A percentile compares a stretch with the other conserved stretches of the same genome.
Conservation (phyloP, 2,888 invertebrate genomes). For the Heliconius erato region DNA sequence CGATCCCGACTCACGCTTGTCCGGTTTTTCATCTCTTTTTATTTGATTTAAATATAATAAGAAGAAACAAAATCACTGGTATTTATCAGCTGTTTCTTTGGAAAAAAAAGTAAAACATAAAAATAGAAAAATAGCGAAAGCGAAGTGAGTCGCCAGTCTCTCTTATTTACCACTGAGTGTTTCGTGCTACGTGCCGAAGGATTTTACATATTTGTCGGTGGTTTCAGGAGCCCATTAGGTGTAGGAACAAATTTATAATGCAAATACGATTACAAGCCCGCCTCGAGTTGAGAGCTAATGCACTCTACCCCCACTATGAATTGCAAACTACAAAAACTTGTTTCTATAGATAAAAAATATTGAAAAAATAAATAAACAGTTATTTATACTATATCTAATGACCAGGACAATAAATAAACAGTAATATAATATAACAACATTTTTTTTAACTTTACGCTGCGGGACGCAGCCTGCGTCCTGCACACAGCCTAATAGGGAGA, state of each 20-base stretch:
- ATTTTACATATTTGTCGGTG: conserved; percentile 66
- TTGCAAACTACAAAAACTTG: conserved; percentile 77
- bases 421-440: no score
- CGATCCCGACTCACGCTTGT: no score
- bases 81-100: not conserved
- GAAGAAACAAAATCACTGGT: not conserved
- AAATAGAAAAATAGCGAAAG: not conserved
- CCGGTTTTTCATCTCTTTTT: no score
- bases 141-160: not conserved
- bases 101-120: not conserved
- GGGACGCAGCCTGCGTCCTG: no score
- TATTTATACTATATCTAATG: no score
- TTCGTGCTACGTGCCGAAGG: conserved; percentile 40
- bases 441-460: no score
- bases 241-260: conserved; percentile 84
- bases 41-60: no score
- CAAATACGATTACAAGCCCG: conserved; percentile 82
- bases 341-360: conserved; percentile 67
- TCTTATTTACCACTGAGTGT: conserved; percentile 15
- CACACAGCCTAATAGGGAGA: no score
- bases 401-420: no score
- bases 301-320: conserved; percentile 77
- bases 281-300: conserved; percentile 77
- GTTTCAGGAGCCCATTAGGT: conserved; percentile 77
- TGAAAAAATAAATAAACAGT: not conserved